Percentiles rank a stretch among this genome's conserved stretches.
phyloP scores from a whole-genome alignment of 2,888 invertebrate species.

The Drosophila barbarae region DNA sequence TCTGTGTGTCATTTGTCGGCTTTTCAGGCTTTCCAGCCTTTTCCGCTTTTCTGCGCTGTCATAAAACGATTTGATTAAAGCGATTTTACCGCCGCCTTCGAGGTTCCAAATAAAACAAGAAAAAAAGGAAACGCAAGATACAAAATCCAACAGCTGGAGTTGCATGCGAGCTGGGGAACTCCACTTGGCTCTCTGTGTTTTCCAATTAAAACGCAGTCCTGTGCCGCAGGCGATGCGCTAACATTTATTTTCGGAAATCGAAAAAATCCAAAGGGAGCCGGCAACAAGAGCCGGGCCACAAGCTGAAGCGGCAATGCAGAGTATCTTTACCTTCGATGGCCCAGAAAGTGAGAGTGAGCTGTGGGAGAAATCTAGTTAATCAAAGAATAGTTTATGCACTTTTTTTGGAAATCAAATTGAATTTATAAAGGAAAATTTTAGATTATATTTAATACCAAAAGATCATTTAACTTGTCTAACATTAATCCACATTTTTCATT shows the following conservation, averaged over 20 bases:
- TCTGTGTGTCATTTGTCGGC: constrained; percentile 69
- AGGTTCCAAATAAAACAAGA: constrained; percentile 18
- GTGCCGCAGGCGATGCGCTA: constrained; percentile 45
- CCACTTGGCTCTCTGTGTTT: constrained; percentile 47
- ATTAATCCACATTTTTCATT: background rate
- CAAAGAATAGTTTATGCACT: constrained; percentile 14
- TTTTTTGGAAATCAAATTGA: background rate
- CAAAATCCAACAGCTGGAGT: constrained; percentile 47
- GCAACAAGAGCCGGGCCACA: constrained; percentile 6
- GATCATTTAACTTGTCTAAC: background rate
- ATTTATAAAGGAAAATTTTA: accelerated
- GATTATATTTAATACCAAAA: background rate
- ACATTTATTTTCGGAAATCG: constrained; percentile 76
- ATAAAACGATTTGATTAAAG: constrained; percentile 77
- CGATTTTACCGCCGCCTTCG: constrained; percentile 45
- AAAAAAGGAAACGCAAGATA: constrained; percentile 5
- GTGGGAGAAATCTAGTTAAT: constrained; percentile 5
- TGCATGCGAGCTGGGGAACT: constrained; percentile 35
- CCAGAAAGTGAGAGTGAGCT: constrained; percentile 53
- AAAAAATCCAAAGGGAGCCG: constrained; percentile 32
- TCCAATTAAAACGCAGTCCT: constrained; percentile 73
- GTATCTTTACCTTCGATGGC: background rate
- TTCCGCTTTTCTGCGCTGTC: constrained; percentile 59
- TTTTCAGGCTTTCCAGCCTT: constrained; percentile 57
- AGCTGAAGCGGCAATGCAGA: constrained; percentile 3